Evolutionary conservation across 2,113 vertebrate genomes (phyloP).

Genomic region (Petaurus breviceps): DNA sequence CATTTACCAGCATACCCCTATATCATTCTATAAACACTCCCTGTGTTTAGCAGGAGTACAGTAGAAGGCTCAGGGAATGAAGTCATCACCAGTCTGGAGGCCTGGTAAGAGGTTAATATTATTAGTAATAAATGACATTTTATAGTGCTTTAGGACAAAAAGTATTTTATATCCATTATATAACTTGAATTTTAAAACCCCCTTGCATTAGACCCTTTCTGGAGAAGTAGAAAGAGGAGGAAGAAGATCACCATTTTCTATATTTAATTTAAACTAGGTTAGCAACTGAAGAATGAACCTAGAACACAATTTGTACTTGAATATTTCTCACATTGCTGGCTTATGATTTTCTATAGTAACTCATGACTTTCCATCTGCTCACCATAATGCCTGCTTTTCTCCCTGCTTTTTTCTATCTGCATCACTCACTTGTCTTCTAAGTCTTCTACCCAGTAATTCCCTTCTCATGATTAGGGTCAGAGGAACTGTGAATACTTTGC

Average conservation of each 20-base stretch:
- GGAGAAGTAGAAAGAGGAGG: background rate
- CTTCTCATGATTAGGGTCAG: background rate
- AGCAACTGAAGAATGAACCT: background rate
- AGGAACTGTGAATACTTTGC: background rate
- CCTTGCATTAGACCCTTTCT: background rate
- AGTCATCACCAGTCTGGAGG: background rate
- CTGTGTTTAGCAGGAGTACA: background rate
- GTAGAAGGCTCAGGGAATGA: background rate
- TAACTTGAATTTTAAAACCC: background rate
- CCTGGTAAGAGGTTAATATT: background rate
- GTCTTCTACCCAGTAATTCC: background rate
- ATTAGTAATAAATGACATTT: background rate
- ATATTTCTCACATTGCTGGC: background rate
- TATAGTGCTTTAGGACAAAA: background rate
- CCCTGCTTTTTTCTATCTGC: background rate
- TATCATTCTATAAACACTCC: background rate
- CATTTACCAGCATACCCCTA: background rate
- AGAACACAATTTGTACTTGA: background rate
- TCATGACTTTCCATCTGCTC: background rate
- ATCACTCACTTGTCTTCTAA: background rate
- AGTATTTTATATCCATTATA: background rate
- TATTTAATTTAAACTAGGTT: background rate
- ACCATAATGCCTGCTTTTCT: background rate
- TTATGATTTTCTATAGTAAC: background rate
- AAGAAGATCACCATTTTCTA: background rate